Conservation (phyloP, 1,140 invertebrate genomes). For the Papilio polytes region DNA sequence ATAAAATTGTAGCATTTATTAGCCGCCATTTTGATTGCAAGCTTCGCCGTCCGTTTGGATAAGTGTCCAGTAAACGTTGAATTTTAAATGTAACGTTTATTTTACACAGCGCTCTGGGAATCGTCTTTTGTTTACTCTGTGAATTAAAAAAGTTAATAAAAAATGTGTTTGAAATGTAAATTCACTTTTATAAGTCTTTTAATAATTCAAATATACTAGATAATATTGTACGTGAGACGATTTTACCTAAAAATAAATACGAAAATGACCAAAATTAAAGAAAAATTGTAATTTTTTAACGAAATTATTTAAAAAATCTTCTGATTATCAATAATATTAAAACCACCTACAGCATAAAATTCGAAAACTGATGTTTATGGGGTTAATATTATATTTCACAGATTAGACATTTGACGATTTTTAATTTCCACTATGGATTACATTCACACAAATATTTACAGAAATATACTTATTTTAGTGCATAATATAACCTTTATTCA, state of each 20-base stretch:
- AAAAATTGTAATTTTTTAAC: background rate
- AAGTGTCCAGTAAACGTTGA: slow-evolving; percentile 16
- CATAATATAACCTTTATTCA: background rate
- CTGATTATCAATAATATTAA: background rate
- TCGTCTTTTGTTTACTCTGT: slow-evolving; percentile 28
- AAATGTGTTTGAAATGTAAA: background rate
- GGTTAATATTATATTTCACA: background rate
- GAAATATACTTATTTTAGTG: slow-evolving; percentile 8
- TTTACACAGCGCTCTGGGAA: slow-evolving; percentile 8
- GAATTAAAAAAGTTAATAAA: too few relatives aligned
- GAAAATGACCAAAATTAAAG: background rate
- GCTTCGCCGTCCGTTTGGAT: slow-evolving; percentile 55
- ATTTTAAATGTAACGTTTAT: slow-evolving; percentile 29
- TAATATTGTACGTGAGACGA: background rate
- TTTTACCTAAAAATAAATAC: background rate
- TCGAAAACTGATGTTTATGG: too few relatives aligned
- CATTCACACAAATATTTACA: slow-evolving; percentile 33
- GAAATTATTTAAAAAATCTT: slow-evolving; percentile 28
- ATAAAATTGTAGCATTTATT: background rate
- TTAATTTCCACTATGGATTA: background rate
- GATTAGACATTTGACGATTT: slow-evolving; percentile 25
- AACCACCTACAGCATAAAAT: too few relatives aligned
- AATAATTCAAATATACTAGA: background rate
- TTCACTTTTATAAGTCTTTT: background rate
- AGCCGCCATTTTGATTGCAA: slow-evolving; percentile 45